phyloP scores from a whole-genome alignment of 1,140 invertebrate species.

The Formica exsecta region DNA sequence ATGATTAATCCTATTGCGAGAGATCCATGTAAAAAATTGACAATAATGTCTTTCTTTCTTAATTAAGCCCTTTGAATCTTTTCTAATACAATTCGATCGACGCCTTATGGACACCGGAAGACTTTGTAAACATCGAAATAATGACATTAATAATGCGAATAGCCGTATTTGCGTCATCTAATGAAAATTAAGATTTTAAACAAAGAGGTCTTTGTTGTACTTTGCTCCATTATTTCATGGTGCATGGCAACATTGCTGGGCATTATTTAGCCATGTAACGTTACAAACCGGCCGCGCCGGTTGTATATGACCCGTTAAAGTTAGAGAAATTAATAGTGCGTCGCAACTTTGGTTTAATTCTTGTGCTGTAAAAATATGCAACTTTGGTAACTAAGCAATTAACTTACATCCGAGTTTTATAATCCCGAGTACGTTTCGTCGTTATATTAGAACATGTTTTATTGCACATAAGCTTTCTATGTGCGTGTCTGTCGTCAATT shows the following conservation, averaged over 20 bases:
- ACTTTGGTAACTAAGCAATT: slow-evolving; percentile 50
- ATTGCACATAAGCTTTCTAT: neutral
- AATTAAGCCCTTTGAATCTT: neutral
- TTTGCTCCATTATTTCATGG: slow-evolving; percentile 34
- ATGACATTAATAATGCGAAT: slow-evolving; percentile 15
- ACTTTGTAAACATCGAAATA: neutral
- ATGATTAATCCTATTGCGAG: neutral
- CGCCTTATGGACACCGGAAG: neutral
- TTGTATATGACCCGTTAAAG: slow-evolving; percentile 34
- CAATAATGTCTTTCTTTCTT: neutral
- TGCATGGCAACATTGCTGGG: slow-evolving; percentile 11
- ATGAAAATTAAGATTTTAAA: slow-evolving; percentile 49
- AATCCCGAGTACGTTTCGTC: slow-evolving; percentile 28
- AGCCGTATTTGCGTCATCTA: neutral
- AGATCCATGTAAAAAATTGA: neutral
- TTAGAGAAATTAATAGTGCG: slow-evolving; percentile 46
- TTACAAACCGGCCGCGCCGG: slow-evolving; percentile 38
- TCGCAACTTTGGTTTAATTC: slow-evolving; percentile 45
- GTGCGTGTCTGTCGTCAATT: neutral
- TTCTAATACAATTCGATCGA: neutral
- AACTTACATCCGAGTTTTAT: slow-evolving; percentile 45
- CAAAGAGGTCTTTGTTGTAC: slow-evolving; percentile 32
- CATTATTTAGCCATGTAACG: slow-evolving; percentile 55
- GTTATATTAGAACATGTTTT: slow-evolving; percentile 36
- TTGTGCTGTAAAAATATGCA: slow-evolving; percentile 23